A percentile compares a stretch with the other conserved stretches of the same genome.
Conservation (phyloP, 2,797 vertebrate species). For the Benthosema pterotum region DNA sequence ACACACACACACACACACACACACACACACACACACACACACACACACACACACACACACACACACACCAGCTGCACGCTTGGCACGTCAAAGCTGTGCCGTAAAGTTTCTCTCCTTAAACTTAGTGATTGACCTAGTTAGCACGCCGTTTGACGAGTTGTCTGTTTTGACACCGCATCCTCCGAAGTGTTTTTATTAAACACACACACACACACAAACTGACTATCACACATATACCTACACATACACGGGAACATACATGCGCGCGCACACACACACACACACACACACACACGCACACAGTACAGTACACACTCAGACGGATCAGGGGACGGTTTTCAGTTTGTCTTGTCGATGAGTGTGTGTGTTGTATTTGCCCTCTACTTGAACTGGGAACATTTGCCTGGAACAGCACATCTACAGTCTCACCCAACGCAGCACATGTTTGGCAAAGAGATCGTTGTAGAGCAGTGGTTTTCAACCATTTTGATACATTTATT, state of each 20-base stretch:
- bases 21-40: conserved; percentile 6
- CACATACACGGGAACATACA: conserved; percentile 25
- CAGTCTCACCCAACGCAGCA: no score
- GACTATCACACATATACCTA: conserved; percentile 71
- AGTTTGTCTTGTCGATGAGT: conserved; percentile 49
- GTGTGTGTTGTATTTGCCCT: conserved; percentile 44
- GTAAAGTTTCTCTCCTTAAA: conserved; percentile 80
- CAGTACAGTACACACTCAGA: conserved; percentile 4
- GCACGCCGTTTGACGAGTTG: conserved; percentile 75
- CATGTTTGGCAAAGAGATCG: no score
- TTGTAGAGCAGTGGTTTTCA: no score
- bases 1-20: conserved; percentile 8
- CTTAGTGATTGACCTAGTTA: conserved; percentile 84
- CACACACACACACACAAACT: conserved; percentile 60
- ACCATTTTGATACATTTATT: no score
- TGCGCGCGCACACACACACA: conserved; percentile 13
- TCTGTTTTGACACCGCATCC: conserved; percentile 81
- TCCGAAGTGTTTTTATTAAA: conserved; percentile 78
- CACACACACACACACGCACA: conserved; percentile 58
- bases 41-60: no score
- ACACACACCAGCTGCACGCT: conserved; percentile 64
- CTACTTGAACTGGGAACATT: no score
- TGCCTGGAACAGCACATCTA: no score
- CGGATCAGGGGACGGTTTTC: conserved; percentile 35
- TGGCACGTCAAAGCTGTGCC: conserved; percentile 76